Conservation (phyloP, 1,140 invertebrate species). For the Drosophila watanabei region DNA sequence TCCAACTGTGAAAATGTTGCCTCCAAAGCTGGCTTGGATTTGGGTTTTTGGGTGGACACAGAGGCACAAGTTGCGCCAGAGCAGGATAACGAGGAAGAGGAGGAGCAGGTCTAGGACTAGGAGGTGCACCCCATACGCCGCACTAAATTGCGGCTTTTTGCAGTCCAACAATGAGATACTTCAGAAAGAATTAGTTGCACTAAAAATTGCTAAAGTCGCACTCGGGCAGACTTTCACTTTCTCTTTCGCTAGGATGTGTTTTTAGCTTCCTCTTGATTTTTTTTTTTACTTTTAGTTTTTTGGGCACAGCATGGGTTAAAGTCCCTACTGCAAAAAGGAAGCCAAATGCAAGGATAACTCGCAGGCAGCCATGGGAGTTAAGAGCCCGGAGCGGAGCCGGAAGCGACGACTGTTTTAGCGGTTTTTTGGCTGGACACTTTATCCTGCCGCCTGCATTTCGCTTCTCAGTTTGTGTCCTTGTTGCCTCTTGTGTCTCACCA, state of each 20-base stretch:
- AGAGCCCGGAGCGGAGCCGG: constrained; percentile 24
- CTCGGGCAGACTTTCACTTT: constrained; percentile 66
- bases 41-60: constrained; percentile 9
- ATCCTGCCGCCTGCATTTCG: constrained; percentile 16
- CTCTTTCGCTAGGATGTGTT: neutral
- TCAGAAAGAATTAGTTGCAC: constrained; percentile 84
- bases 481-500: neutral
- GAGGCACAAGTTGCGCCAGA: neutral
- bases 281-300: constrained; percentile 33
- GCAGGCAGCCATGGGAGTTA: constrained; percentile 22
- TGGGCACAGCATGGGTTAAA: constrained; percentile 34
- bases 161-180: constrained; percentile 82
- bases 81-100: neutral
- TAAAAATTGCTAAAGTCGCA: constrained; percentile 80
- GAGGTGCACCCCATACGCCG: constrained; percentile 46
- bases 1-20: constrained; percentile 52
- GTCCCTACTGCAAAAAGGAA: constrained; percentile 13
- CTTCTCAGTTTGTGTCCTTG: neutral
- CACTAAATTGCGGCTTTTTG: constrained; percentile 82
- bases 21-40: constrained; percentile 33
- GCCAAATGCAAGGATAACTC: constrained; percentile 18
- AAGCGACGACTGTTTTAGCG: constrained; percentile 59
- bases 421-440: constrained; percentile 55
- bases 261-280: neutral
- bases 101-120: neutral